A percentile compares a stretch with the other conserved stretches of the same genome.
Conservation (phyloP, 2,888 invertebrate genomes). For the Parasteatoda lunata region DNA sequence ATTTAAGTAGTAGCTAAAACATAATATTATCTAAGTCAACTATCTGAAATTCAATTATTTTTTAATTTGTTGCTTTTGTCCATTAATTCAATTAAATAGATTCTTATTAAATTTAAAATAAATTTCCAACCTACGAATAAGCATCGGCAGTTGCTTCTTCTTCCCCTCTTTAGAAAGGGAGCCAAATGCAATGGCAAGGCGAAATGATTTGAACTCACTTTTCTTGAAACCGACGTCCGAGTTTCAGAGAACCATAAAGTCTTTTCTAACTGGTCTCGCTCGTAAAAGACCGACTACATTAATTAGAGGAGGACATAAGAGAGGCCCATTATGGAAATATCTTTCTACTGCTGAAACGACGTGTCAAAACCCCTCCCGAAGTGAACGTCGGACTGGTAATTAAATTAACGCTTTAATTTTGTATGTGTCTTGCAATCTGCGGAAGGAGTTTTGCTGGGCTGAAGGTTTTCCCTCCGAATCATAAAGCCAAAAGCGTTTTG, state of each 20-base stretch:
- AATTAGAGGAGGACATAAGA: slow-evolving; percentile 67
- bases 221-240: slow-evolving; percentile 61
- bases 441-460: neutral
- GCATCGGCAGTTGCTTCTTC: neutral
- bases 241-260: slow-evolving; percentile 55
- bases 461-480: slow-evolving; percentile 8
- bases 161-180: neutral
- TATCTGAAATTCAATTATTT: too few species aligned
- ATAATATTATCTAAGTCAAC: too few species aligned
- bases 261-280: slow-evolving; percentile 65
- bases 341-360: slow-evolving; percentile 59
- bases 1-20: too few species aligned
- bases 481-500: slow-evolving; percentile 52
- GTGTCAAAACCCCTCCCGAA: slow-evolving; percentile 59
- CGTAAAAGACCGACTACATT: slow-evolving; percentile 65
- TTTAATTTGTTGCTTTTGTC: too few species aligned
- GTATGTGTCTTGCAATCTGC: slow-evolving; percentile 59
- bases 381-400: slow-evolving; percentile 58
- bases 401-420: slow-evolving; percentile 69
- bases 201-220: slow-evolving; percentile 62
- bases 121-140: slow-evolving; percentile 13
- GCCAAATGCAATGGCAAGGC: slow-evolving; percentile 6
- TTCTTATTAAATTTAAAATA: neutral
- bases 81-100: too few species aligned
- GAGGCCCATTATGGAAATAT: slow-evolving; percentile 67